Percentiles rank a stretch among this genome's conserved stretches.
These are phyloP conservation scores for Charina bottae DNA, from an alignment of 2,113 vertebrate genomes.

Conservation along the genomic window DNA sequence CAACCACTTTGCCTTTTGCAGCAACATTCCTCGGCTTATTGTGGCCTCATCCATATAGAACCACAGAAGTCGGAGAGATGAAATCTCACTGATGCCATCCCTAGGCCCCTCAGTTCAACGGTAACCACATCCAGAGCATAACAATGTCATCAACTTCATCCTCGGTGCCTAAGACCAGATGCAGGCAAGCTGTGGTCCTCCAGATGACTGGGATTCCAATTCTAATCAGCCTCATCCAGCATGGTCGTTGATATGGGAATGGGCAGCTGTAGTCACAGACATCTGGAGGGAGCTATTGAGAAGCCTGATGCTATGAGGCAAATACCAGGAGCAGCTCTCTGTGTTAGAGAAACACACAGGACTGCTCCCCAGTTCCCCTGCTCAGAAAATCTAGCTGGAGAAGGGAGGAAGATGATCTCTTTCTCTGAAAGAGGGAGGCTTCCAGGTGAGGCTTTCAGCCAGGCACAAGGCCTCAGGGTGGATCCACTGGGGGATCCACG, in stretches of 20 bases:
- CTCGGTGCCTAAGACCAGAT: neutral
- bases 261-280: neutral
- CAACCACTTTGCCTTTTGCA: neutral
- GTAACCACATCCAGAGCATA: neutral
- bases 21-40: neutral
- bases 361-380: neutral
- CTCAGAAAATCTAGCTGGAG: neutral
- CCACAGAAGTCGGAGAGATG: neutral
- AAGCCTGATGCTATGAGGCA: neutral
- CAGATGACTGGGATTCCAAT: neutral
- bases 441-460: neutral
- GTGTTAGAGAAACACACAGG: neutral
- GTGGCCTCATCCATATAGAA: neutral
- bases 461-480: neutral
- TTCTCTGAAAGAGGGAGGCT: too few species aligned
- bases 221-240: neutral
- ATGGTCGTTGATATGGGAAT: neutral
- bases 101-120: neutral
- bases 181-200: neutral
- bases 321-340: neutral
- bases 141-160: neutral
- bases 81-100: neutral
- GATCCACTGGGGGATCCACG: neutral
- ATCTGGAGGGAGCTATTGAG: neutral
- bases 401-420: neutral